These are phyloP conservation scores for Geodia barretti DNA, from an alignment of 37 sponge, comb jelly and placozoan species.

Conservation along the genomic window DNA sequence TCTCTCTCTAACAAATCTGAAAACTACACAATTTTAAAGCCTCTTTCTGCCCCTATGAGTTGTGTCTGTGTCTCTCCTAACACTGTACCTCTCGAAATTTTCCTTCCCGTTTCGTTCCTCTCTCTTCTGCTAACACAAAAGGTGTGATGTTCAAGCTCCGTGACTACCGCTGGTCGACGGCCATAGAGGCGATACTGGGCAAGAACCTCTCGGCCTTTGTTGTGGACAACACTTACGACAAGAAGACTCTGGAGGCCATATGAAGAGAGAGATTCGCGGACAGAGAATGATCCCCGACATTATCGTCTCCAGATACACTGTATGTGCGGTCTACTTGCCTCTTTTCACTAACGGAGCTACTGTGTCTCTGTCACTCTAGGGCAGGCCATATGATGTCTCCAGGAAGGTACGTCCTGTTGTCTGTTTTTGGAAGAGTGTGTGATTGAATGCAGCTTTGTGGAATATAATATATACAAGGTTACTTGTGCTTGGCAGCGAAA, in stretches of 20 bases:
- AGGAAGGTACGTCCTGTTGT: slow-evolving; percentile 21
- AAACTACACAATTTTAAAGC: too few species aligned
- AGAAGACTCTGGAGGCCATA: not conserved
- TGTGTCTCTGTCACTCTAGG: slow-evolving; percentile 12
- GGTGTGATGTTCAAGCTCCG: slow-evolving; percentile 44
- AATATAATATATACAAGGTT: too few species aligned
- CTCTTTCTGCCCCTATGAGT: too few species aligned
- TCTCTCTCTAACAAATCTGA: too few species aligned
- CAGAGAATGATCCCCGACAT: not conserved
- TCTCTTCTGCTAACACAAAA: too few species aligned
- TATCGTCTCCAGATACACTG: slow-evolving; percentile 10
- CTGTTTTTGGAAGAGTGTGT: too few species aligned
- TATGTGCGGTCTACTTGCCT: too few species aligned
- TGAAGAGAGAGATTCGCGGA: not conserved
- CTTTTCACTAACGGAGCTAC: too few species aligned
- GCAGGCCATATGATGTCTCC: slow-evolving; percentile 39
- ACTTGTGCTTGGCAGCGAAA: not conserved
- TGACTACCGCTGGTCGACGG: slow-evolving; percentile 77
- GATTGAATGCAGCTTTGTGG: too few species aligned
- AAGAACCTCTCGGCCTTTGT: slow-evolving; percentile 41
- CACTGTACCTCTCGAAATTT: not conserved
- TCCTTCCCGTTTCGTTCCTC: too few species aligned
- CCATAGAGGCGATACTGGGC: slow-evolving; percentile 67
- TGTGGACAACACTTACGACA: slow-evolving; percentile 71
- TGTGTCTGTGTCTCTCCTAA: too few species aligned